These are phyloP conservation scores for Meleagris gallopavo DNA, from an alignment of 2,113 vertebrate species.

Conservation along the genomic window DNA sequence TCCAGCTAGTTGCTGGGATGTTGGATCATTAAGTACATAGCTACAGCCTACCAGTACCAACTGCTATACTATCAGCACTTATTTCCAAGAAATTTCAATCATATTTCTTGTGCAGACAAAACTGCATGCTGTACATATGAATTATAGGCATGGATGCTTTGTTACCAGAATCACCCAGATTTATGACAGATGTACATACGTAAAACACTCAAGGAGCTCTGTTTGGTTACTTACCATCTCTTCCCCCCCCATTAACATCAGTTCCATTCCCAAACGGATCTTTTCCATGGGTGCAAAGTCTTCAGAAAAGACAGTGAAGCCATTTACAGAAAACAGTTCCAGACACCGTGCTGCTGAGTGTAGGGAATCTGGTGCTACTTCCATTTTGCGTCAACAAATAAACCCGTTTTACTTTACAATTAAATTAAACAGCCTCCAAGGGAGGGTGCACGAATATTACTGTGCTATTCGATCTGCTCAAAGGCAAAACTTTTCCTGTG, in stretches of 20 bases:
- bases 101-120: neutral
- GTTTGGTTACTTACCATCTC: neutral
- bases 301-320: neutral
- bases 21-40: neutral
- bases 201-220: neutral
- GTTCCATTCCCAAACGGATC: neutral
- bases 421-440: neutral
- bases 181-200: neutral
- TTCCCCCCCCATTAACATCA: neutral
- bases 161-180: neutral
- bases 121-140: neutral
- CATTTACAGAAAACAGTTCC: neutral
- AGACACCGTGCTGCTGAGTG: neutral
- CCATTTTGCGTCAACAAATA: neutral
- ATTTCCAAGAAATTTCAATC: neutral
- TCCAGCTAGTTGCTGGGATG: neutral
- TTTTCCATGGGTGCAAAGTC: neutral
- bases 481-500: constrained; percentile 24
- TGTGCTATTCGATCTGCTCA: neutral
- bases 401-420: constrained; percentile 29
- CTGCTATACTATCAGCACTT: neutral
- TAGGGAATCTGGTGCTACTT: neutral
- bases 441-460: neutral
- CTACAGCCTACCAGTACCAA: neutral
- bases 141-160: rapidly evolving